A percentile compares a stretch with the other conserved stretches of the same genome.
Evolutionary conservation across 2,113 vertebrate genomes (phyloP).

Genomic region (Bombycilla garrulus): DNA sequence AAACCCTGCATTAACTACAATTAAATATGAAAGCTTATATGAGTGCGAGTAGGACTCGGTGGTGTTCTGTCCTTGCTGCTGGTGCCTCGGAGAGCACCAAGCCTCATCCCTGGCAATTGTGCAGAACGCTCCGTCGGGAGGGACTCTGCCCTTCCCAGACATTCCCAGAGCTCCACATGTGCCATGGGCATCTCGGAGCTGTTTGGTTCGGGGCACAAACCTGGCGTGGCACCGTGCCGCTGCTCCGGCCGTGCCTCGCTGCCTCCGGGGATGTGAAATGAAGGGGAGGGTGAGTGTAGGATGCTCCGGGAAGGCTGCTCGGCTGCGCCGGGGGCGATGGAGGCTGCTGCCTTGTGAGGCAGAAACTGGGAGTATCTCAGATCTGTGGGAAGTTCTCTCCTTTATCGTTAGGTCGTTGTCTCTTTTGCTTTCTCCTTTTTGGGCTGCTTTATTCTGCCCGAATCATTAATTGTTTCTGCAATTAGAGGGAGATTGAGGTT

Average conservation of each 20-base stretch:
- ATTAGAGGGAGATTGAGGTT: not conserved
- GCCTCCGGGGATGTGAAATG: not conserved
- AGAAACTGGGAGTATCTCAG: not conserved
- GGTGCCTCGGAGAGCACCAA: not conserved
- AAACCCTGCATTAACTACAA: not conserved
- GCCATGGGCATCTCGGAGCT: not conserved
- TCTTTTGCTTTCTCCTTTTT: not conserved
- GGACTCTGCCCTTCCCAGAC: not conserved
- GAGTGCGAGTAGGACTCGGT: rapidly evolving
- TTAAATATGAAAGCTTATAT: not conserved
- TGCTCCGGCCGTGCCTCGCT: not conserved
- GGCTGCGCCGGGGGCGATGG: not conserved
- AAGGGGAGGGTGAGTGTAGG: not conserved
- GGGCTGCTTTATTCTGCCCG: not conserved
- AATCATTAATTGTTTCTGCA: not conserved
- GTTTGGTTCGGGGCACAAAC: not conserved
- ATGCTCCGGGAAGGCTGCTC: not conserved
- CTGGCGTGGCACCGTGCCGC: not conserved
- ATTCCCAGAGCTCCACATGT: not conserved
- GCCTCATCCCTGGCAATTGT: not conserved
- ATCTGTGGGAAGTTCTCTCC: not conserved
- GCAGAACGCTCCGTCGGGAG: not conserved
- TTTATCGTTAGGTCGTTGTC: not conserved
- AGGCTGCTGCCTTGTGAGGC: not conserved
- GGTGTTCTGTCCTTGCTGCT: not conserved